Evolutionary conservation across 2,113 vertebrate genomes (phyloP).

Genomic region (Carettochelys insculpta): DNA sequence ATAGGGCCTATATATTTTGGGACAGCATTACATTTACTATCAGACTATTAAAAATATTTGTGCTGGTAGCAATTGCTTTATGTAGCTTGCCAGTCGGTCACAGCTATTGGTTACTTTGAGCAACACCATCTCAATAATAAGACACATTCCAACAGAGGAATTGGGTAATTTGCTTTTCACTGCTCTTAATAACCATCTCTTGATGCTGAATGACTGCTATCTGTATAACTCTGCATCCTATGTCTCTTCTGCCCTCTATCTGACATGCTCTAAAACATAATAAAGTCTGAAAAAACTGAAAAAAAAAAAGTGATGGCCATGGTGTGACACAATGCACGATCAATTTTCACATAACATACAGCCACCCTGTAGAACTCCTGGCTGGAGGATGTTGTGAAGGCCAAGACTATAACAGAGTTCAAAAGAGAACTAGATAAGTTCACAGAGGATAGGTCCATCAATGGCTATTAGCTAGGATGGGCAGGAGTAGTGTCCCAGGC

Average conservation of each 20-base stretch:
- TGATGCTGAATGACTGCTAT: not conserved
- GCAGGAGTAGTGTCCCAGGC: too few relatives aligned
- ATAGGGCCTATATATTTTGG: not conserved
- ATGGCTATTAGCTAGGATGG: too few relatives aligned
- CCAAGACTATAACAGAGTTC: too few relatives aligned
- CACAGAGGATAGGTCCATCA: too few relatives aligned
- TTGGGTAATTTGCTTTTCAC: not conserved
- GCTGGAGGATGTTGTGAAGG: too few relatives aligned
- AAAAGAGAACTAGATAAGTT: too few relatives aligned
- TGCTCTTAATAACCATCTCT: not conserved
- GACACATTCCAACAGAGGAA: not conserved
- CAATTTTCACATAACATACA: too few relatives aligned
- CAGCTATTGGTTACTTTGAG: not conserved
- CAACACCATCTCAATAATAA: not conserved
- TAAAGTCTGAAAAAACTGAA: not conserved
- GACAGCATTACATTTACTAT: constrained; percentile 5
- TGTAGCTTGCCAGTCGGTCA: not conserved
- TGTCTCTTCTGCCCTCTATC: not conserved
- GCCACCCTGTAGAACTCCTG: too few relatives aligned
- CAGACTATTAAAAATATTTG: not conserved
- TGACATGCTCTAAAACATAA: not conserved
- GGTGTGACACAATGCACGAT: too few relatives aligned
- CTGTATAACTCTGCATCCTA: not conserved
- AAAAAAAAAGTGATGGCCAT: not conserved
- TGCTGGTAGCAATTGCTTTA: constrained; percentile 30